These are phyloP conservation scores for Lordiphosa collinella DNA, from an alignment of 1,140 invertebrate genomes.

Conservation along the genomic window DNA sequence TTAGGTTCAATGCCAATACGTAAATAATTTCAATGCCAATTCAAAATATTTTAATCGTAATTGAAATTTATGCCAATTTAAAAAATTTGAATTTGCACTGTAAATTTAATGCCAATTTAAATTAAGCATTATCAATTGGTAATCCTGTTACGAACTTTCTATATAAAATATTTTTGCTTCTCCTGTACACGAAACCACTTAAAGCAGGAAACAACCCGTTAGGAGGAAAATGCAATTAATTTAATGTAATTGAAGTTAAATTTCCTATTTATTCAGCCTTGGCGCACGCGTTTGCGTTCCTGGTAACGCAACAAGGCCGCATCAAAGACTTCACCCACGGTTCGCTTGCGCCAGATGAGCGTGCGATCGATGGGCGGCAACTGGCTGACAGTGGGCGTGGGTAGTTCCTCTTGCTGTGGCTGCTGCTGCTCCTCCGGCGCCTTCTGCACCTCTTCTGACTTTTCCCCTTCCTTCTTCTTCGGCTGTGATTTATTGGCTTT, in stretches of 20 bases:
- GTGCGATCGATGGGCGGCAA: constrained; percentile 80
- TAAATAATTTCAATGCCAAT: too few species aligned
- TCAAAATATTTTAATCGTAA: too few species aligned
- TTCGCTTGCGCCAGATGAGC: constrained; percentile 91
- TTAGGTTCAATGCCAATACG: too few species aligned
- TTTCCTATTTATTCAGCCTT: constrained; percentile 45
- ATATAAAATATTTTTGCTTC: too few species aligned
- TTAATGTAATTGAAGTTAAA: constrained; percentile 8
- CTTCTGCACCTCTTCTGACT: constrained; percentile 2
- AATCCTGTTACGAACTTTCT: too few species aligned
- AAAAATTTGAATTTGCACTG: too few species aligned
- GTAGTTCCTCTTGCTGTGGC: constrained; percentile 6
- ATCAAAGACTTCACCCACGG: constrained; percentile 89
- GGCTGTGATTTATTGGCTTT: background rate
- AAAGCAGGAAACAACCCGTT: too few species aligned
- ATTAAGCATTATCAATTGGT: too few species aligned
- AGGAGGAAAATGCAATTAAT: too few species aligned
- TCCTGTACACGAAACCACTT: too few species aligned
- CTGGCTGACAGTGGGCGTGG: constrained; percentile 21
- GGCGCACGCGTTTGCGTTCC: constrained; percentile 83
- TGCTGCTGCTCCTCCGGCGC: constrained; percentile 19
- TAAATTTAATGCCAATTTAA: too few species aligned
- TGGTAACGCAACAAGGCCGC: constrained; percentile 90
- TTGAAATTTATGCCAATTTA: too few species aligned
- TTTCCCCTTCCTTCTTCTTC: constrained; percentile 8